Percentiles rank a stretch among this genome's conserved stretches.
These are phyloP conservation scores for Heliconius nattereri DNA, from an alignment of 1,140 invertebrate species.

Conservation along the genomic window DNA sequence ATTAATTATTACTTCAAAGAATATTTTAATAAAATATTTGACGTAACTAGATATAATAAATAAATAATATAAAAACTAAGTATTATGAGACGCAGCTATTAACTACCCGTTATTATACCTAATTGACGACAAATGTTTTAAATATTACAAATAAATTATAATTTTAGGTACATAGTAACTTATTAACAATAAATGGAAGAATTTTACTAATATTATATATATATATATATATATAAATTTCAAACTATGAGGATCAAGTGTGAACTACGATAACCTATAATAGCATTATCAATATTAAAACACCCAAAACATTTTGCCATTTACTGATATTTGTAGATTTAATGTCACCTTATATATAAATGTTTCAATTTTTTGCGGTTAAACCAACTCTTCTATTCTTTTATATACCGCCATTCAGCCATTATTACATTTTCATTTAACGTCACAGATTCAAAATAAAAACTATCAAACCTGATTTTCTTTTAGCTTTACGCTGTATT, in stretches of 20 bases:
- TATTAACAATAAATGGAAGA: slow-evolving; percentile 2
- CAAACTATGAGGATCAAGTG: slow-evolving; percentile 4
- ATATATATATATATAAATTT: neutral
- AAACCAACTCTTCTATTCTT: no score
- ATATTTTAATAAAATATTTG: neutral
- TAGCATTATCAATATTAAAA: slow-evolving; percentile 6
- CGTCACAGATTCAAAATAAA: neutral
- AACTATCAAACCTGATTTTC: neutral
- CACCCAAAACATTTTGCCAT: neutral
- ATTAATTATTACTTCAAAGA: neutral
- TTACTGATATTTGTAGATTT: neutral
- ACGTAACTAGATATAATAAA: neutral
- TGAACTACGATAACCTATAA: slow-evolving; percentile 14
- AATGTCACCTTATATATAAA: neutral
- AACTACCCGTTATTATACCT: neutral
- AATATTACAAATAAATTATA: neutral
- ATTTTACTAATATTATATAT: neutral
- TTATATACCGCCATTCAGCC: no score
- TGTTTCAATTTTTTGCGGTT: no score
- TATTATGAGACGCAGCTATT: neutral
- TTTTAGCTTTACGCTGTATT: no score
- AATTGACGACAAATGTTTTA: neutral
- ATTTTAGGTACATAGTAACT: slow-evolving; percentile 6
- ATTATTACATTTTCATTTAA: neutral
- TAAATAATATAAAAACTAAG: neutral